Conservation (phyloP, 2,888 invertebrate species). For the Xestia rhomboidea region DNA sequence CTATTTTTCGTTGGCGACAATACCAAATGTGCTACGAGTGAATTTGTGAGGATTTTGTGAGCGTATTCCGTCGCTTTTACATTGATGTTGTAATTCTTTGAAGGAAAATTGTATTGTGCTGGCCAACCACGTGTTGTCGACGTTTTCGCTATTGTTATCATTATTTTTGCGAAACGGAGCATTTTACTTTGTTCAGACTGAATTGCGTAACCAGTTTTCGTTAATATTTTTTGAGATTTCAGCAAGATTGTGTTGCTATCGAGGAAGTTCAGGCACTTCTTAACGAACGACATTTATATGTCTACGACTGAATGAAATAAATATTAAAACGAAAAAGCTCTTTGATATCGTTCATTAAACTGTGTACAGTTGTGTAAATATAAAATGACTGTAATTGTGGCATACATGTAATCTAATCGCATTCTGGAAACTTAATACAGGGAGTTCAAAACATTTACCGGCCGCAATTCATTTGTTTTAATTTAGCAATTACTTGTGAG, state of each 20-base stretch:
- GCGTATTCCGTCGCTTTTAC: slow-evolving; percentile 37
- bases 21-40: slow-evolving; percentile 48
- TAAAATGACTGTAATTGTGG: not conserved
- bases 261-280: not conserved
- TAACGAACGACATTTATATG: not conserved
- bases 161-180: slow-evolving; percentile 19
- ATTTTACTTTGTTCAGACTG: slow-evolving; percentile 19
- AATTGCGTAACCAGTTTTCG: not conserved
- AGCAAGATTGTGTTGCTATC: not conserved
- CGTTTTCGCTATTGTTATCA: not conserved
- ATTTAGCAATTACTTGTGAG: slow-evolving; percentile 44
- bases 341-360: not conserved
- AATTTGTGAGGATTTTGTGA: slow-evolving; percentile 53
- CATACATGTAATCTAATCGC: not conserved
- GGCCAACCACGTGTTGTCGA: slow-evolving; percentile 8
- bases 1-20: slow-evolving; percentile 56
- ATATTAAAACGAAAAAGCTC: not conserved
- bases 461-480: slow-evolving; percentile 39
- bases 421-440: not conserved
- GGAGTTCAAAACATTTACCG: slow-evolving; percentile 21
- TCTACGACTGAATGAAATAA: not conserved
- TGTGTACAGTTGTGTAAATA: not conserved
- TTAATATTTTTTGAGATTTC: slow-evolving; percentile 8
- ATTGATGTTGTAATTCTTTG: slow-evolving; percentile 40
- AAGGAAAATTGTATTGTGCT: slow-evolving; percentile 27